These are phyloP conservation scores for Drosophila equinoxialis DNA, from an alignment of 1,140 invertebrate genomes.

Conservation along the genomic window DNA sequence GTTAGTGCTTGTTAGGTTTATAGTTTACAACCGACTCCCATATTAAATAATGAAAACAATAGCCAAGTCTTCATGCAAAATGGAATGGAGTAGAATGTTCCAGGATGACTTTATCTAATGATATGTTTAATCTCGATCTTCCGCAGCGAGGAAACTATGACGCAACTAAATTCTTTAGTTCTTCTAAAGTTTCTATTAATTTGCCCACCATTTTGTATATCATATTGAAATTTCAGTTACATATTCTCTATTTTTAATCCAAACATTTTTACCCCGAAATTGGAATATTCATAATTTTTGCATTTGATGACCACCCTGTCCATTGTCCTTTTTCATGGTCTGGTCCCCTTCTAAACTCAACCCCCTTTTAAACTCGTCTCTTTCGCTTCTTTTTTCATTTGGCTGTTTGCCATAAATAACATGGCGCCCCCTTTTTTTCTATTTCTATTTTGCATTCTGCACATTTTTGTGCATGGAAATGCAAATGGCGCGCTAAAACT, in stretches of 20 bases:
- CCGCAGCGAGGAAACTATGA: no score
- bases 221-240: not conserved
- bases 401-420: constrained; percentile 55
- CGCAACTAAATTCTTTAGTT: no score
- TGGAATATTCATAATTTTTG: constrained; percentile 1
- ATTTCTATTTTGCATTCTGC: constrained; percentile 52
- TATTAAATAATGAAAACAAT: no score
- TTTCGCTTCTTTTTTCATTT: constrained; percentile 8
- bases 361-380: not conserved
- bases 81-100: no score
- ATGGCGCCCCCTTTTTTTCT: constrained; percentile 44
- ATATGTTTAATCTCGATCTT: no score
- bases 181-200: not conserved
- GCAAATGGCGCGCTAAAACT: constrained; percentile 72
- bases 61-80: no score
- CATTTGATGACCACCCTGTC: constrained; percentile 5
- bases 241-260: not conserved
- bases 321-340: not conserved
- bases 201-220: not conserved
- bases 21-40: no score
- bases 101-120: no score
- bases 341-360: constrained; percentile 3
- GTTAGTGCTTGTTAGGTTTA: no score
- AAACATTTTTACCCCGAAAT: constrained; percentile 1
- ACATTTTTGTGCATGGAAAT: constrained; percentile 52